A percentile compares a stretch with the other conserved stretches of the same genome.
phyloP scores from a whole-genome alignment of 2,888 invertebrate genomes.

The Drosophila subquinaria region DNA sequence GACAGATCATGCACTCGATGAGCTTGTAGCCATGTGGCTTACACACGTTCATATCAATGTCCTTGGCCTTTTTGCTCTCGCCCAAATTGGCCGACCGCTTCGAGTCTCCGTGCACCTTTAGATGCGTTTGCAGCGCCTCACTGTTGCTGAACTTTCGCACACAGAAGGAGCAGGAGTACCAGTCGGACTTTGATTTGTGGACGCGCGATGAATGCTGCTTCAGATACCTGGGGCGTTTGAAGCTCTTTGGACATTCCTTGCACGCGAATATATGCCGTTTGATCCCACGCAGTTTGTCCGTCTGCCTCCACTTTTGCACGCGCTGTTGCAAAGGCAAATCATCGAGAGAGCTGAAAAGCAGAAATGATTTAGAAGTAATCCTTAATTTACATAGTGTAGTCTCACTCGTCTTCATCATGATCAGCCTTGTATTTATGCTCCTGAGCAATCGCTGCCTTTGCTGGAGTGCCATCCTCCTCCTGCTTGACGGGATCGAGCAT shows the following conservation, averaged over 20 bases:
- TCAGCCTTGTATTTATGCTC: conserved; percentile 30
- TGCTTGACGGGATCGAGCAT: conserved; percentile 63
- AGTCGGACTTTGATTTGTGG: conserved; percentile 63
- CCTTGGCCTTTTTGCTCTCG: conserved; percentile 68
- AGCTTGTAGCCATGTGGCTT: conserved; percentile 83
- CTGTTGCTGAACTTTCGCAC: conserved; percentile 73
- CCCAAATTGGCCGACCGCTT: conserved; percentile 65
- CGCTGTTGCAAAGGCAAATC: conserved; percentile 58
- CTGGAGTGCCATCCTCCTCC: conserved; percentile 32
- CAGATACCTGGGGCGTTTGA: conserved; percentile 77
- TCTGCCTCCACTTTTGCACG: conserved; percentile 53
- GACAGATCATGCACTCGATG: conserved; percentile 85
- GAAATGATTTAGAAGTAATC: background rate
- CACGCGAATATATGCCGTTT: conserved; percentile 69
- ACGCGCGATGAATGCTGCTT: conserved; percentile 77
- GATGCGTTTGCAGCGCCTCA: conserved; percentile 74
- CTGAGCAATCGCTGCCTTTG: conserved; percentile 1
- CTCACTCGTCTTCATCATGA: conserved; percentile 64
- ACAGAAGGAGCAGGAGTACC: conserved; percentile 79
- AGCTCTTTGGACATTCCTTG: conserved; percentile 77
- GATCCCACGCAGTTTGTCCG: conserved; percentile 16
- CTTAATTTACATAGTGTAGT: rapidly evolving
- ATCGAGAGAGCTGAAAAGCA: conserved; percentile 57
- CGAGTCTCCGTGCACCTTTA: conserved; percentile 82
- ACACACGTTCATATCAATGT: conserved; percentile 77